phyloP scores from a whole-genome alignment of 2,888 invertebrate species.

The Xanthia togata region DNA sequence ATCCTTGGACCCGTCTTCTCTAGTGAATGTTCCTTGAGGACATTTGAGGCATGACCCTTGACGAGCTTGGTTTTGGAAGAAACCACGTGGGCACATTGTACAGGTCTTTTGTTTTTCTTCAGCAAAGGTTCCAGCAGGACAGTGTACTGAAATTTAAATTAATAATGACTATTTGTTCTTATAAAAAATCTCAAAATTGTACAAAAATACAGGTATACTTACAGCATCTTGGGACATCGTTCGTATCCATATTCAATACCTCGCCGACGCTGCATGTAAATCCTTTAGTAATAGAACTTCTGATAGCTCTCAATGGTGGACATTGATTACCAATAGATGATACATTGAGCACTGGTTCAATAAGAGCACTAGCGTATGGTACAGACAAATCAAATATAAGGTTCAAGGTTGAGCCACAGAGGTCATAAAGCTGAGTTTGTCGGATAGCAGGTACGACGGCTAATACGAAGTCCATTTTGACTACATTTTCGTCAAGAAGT shows the following conservation, averaged over 20 bases:
- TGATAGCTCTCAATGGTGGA: slow-evolving; percentile 96
- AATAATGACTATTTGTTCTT: background rate
- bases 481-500: slow-evolving; percentile 95
- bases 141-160: slow-evolving; percentile 93
- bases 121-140: slow-evolving; percentile 98
- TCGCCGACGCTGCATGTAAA: slow-evolving; percentile 98
- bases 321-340: slow-evolving; percentile 97
- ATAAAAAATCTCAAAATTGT: slow-evolving; percentile 14
- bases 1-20: slow-evolving; percentile 96
- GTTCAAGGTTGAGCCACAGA: slow-evolving; percentile 98
- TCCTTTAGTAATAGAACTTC: slow-evolving; percentile 95
- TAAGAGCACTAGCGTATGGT: slow-evolving; percentile 97
- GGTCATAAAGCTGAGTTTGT: slow-evolving; percentile 97
- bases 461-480: slow-evolving; percentile 96
- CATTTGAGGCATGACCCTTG: slow-evolving; percentile 97
- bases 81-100: slow-evolving; percentile 97
- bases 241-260: slow-evolving; percentile 97
- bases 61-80: slow-evolving; percentile 97
- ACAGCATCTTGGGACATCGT: slow-evolving; percentile 97
- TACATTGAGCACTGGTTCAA: slow-evolving; percentile 96
- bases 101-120: slow-evolving; percentile 97
- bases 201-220: slow-evolving; percentile 82
- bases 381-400: slow-evolving; percentile 98
- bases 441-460: slow-evolving; percentile 96
- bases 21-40: slow-evolving; percentile 97